Conservation (phyloP, 2,113 vertebrate genomes). For the Cinclus cinclus region DNA sequence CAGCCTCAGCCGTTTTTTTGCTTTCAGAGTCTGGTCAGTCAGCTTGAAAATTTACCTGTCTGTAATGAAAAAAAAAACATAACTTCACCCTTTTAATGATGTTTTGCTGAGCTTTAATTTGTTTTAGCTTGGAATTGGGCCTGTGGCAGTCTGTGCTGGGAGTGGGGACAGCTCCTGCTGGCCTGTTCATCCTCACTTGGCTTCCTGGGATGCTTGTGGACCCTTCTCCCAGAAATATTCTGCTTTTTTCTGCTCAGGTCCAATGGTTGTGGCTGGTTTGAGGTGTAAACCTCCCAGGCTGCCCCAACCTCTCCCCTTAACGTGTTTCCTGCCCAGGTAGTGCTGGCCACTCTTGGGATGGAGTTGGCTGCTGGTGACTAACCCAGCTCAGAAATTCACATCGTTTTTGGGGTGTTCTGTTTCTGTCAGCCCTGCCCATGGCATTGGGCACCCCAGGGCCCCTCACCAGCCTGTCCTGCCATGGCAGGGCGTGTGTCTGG, state of each 20-base stretch:
- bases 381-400: not conserved
- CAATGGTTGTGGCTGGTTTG: not conserved
- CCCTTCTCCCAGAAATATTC: not conserved
- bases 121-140: not conserved
- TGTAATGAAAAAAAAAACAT: not conserved
- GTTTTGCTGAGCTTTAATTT: not conserved
- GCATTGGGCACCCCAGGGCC: not conserved
- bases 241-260: not conserved
- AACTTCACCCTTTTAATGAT: not conserved
- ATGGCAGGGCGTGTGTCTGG: not conserved
- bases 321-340: not conserved
- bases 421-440: not conserved
- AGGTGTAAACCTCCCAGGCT: not conserved
- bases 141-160: not conserved
- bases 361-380: not conserved
- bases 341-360: fast-evolving
- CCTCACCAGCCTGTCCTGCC: fast-evolving
- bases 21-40: not conserved
- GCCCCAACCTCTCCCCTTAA: not conserved
- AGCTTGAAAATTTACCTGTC: slow-evolving; percentile 26
- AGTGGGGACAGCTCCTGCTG: not conserved
- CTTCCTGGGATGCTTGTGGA: not conserved
- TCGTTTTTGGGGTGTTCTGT: not conserved
- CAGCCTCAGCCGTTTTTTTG: not conserved
- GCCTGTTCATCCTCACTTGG: fast-evolving